Base-by-base conservation (phyloP, 2,888 invertebrate species). In the Lampropteryx suffumata region DNA sequence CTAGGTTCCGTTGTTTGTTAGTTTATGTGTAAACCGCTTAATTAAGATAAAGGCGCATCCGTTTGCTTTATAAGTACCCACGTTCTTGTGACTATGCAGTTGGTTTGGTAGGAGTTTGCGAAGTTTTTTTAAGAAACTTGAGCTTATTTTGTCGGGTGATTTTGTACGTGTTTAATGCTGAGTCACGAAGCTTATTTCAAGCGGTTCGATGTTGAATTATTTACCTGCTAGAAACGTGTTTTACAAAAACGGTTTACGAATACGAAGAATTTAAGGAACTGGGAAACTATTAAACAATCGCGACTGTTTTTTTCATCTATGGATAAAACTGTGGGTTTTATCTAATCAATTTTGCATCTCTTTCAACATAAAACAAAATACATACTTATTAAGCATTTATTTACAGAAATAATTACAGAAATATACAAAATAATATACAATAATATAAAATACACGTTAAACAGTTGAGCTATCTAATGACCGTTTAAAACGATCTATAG, bases 11-110 rank as follows among this genome's bases (percentile, higher is more conserved):
- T 36, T 49, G 43, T 57, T 55, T 55, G 52, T 57, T 50, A 52
- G 51, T 50, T 50, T 42, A 44, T 48, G 56, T 36, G 58, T 45
- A 37, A 55, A 55, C 45, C 43, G 43, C 27, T 52, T 52, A 58
- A 57, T 55, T 48, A 41, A 44, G 42, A 52, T 59, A 55, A 24
- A 55, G 36, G 37, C 43, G 42, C 43, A 50, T 45, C 37, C 44
- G 33, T 50, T 49, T 48, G 43, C 7, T 52, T 55, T 49, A 49
- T 55, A n/a, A n/a, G n/a, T n/a, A n/a, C n/a, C n/a, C n/a, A 50
- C 35, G 11, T 40, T 40, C 14, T 44, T 47, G 33, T 50, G 34
- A 36, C 33, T 29, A 50, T 51, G 49, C 42, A 52, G 39, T 39
- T 36, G 30, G 21, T 27, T 50, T 43, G 44, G 27, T 26, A 13